Evolutionary conservation across 2,888 invertebrate genomes (phyloP).

Genomic region (Hypselothyrea guttata): DNA sequence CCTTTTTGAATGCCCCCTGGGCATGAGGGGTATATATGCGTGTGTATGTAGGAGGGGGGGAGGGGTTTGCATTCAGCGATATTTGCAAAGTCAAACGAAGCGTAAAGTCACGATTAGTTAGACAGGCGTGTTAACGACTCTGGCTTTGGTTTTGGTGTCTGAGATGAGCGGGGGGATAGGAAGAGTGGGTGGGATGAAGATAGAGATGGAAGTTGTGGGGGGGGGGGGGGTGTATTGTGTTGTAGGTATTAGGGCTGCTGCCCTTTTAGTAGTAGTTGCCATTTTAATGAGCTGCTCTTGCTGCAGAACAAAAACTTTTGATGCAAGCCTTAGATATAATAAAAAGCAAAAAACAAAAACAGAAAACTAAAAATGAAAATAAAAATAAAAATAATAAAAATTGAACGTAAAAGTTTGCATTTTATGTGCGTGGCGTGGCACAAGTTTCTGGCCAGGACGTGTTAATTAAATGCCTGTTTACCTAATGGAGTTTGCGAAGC

Average conservation of each 20-base stretch:
- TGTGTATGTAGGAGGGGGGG: neutral
- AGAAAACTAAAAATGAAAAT: slow-evolving; percentile 22
- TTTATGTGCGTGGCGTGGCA: slow-evolving; percentile 54
- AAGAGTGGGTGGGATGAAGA: too few species aligned
- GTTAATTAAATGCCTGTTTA: slow-evolving; percentile 76
- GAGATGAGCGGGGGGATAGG: neutral
- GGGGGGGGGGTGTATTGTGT: slow-evolving; percentile 15
- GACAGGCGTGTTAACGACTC: slow-evolving; percentile 79
- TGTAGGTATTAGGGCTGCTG: slow-evolving; percentile 16
- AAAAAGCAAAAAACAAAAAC: slow-evolving; percentile 9
- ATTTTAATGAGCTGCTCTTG: slow-evolving; percentile 72
- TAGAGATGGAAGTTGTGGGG: too few species aligned
- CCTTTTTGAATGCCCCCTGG: neutral
- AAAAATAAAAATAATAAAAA: slow-evolving; percentile 12
- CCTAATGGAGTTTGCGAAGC: slow-evolving; percentile 67
- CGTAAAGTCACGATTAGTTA: slow-evolving; percentile 81
- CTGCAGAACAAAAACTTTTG: slow-evolving; percentile 61
- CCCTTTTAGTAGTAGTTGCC: slow-evolving; percentile 52
- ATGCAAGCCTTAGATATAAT: slow-evolving; percentile 50
- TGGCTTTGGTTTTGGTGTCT: slow-evolving; percentile 46
- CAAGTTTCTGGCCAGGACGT: slow-evolving; percentile 64
- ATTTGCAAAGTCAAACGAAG: slow-evolving; percentile 81
- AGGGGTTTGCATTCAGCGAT: slow-evolving; percentile 65
- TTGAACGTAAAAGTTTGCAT: slow-evolving; percentile 57
- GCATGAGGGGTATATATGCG: too few species aligned